phyloP scores from a whole-genome alignment of 92 coral and sea anemone genomes.

The Diadumene lineata region DNA sequence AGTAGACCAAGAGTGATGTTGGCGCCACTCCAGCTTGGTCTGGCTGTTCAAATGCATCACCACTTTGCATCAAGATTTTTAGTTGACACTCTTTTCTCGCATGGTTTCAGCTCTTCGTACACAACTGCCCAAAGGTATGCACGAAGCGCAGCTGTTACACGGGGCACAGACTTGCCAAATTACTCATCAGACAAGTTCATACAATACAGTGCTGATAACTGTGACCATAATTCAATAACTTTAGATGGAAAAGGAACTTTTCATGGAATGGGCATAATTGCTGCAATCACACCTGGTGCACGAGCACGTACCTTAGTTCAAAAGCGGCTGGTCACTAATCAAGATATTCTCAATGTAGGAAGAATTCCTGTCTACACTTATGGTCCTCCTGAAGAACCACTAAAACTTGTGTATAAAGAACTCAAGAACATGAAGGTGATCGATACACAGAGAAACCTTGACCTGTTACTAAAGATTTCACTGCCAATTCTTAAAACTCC shows the following conservation, averaged over 20 bases:
- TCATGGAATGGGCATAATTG: slow-evolving; percentile 62
- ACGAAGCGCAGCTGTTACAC: slow-evolving; percentile 47
- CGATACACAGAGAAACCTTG: slow-evolving; percentile 34
- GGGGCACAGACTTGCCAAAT: slow-evolving; percentile 42
- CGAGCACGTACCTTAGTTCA: slow-evolving; percentile 21
- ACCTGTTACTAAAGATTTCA: neutral
- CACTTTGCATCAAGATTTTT: slow-evolving; percentile 50
- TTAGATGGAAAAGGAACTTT: slow-evolving; percentile 50
- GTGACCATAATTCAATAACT: slow-evolving; percentile 42
- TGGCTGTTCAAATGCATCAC: slow-evolving; percentile 56
- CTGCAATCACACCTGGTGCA: slow-evolving; percentile 40
- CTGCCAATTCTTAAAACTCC: slow-evolving; percentile 15
- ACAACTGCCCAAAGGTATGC: slow-evolving; percentile 45
- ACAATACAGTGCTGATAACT: slow-evolving; percentile 48
- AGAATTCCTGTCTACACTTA: slow-evolving; percentile 35
- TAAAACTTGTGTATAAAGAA: slow-evolving; percentile 17
- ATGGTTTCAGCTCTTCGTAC: slow-evolving; percentile 58
- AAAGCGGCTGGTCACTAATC: slow-evolving; percentile 33
- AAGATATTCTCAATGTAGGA: slow-evolving; percentile 39
- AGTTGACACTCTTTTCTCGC: slow-evolving; percentile 42
- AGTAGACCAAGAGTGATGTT: slow-evolving; percentile 39
- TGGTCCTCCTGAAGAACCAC: slow-evolving; percentile 32
- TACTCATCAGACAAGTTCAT: slow-evolving; percentile 23
- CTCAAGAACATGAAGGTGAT: slow-evolving; percentile 8
- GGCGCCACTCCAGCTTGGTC: slow-evolving; percentile 64